Evolutionary conservation across 1,140 invertebrate genomes (phyloP).

Genomic region (Scaptomyza pallida): DNA sequence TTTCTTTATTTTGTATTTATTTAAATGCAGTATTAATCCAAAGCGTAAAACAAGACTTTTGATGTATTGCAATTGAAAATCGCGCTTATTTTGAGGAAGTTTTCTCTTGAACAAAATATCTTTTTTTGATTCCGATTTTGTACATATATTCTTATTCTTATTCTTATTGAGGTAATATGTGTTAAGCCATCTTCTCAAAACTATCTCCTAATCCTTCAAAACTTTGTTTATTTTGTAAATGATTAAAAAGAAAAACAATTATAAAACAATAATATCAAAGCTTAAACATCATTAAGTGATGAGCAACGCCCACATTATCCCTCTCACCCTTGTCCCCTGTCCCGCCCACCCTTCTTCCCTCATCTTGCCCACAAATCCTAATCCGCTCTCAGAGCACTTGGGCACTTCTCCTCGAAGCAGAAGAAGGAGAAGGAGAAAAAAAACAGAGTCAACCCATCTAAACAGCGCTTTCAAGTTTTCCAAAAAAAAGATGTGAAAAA

Average conservation of each 20-base stretch:
- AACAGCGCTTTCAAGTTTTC: slow-evolving; percentile 21
- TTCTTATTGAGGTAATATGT: no score
- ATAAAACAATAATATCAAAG: slow-evolving; percentile 10
- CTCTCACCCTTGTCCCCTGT: neutral
- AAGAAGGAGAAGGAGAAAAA: slow-evolving; percentile 3
- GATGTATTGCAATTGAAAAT: no score
- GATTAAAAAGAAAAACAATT: neutral
- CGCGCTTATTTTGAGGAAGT: no score
- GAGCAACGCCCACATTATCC: neutral
- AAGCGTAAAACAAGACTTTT: no score
- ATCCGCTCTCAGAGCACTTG: slow-evolving; percentile 17
- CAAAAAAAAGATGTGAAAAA: slow-evolving; percentile 5
- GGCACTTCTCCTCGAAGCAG: no score
- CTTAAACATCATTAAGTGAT: slow-evolving; percentile 34
- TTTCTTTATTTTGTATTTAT: no score
- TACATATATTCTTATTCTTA: no score
- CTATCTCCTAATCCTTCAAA: neutral
- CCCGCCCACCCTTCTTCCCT: no score
- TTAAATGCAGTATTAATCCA: no score
- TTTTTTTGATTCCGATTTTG: no score
- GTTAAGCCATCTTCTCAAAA: no score
- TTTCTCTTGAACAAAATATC: no score
- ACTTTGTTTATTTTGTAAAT: neutral
- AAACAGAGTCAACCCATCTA: slow-evolving; percentile 12
- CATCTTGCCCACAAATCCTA: neutral